These are phyloP conservation scores for Pomatostomus ruficeps DNA, from an alignment of 2,113 vertebrate species.

Conservation along the genomic window DNA sequence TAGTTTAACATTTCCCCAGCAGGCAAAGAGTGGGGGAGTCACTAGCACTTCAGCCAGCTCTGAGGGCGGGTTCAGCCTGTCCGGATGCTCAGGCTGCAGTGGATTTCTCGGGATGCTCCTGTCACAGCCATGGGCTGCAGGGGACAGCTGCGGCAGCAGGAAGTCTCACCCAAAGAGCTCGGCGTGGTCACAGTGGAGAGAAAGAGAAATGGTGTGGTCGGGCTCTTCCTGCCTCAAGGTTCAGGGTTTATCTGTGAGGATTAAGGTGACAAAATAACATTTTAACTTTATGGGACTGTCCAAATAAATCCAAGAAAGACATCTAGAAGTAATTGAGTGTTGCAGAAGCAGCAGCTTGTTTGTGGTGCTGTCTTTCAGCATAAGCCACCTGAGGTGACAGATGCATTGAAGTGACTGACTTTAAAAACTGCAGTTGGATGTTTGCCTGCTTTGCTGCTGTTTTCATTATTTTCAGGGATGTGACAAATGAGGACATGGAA, in stretches of 20 bases:
- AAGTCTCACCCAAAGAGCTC: background rate
- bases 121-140: background rate
- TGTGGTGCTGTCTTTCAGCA: background rate
- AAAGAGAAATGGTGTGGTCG: background rate
- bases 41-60: background rate
- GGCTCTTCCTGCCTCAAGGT: background rate
- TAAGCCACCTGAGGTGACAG: background rate
- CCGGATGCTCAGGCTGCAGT: background rate
- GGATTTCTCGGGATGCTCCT: background rate
- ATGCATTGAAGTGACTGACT: background rate
- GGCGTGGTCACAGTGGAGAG: background rate
- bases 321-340: background rate
- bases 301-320: background rate
- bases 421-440: background rate
- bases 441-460: background rate
- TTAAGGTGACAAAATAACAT: background rate
- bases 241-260: background rate
- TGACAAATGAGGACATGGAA: background rate
- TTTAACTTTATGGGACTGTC: background rate
- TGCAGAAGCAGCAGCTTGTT: background rate
- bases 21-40: background rate
- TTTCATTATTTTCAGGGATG: background rate
- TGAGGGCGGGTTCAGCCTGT: background rate
- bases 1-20: background rate
- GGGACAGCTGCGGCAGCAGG: background rate